Evolutionary conservation across 2,888 invertebrate genomes (phyloP).

Genomic region (Caradrina kadenii): DNA sequence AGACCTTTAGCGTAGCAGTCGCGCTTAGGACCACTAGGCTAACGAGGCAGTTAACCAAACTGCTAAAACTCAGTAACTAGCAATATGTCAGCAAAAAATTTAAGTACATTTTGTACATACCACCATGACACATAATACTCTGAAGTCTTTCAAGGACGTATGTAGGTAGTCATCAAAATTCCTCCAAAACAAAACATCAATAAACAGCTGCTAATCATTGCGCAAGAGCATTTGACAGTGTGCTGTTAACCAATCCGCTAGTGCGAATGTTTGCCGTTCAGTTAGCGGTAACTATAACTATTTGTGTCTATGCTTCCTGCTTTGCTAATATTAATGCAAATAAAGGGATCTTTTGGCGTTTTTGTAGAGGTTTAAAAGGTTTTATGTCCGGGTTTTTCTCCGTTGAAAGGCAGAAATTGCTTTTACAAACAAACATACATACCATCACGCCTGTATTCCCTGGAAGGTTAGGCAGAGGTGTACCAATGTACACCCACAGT

Average conservation of each 20-base stretch:
- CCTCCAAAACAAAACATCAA: constrained; percentile 1
- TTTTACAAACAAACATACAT: too few species aligned
- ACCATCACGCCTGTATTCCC: too few species aligned
- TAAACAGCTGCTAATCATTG: constrained; percentile 9
- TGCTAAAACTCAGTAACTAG: too few species aligned
- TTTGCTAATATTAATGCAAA: constrained; percentile 10
- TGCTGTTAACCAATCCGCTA: constrained; percentile 32
- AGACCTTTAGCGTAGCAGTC: too few species aligned
- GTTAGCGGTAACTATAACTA: constrained; percentile 20
- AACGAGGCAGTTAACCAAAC: too few species aligned
- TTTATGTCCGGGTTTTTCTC: neutral
- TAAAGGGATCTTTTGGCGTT: neutral
- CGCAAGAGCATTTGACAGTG: constrained; percentile 32
- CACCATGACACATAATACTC: neutral
- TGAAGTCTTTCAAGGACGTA: constrained; percentile 10
- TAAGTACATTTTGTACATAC: too few species aligned
- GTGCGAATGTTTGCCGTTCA: constrained; percentile 34
- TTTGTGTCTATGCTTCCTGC: constrained; percentile 32
- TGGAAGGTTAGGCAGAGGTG: too few species aligned
- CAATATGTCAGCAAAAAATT: too few species aligned
- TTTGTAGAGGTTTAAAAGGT: neutral
- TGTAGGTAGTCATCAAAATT: constrained; percentile 28
- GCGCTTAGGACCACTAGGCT: too few species aligned
- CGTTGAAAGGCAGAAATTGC: neutral
- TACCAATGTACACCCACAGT: too few species aligned